Conservation (phyloP, 2,113 vertebrate species). For the Thinocorus orbignyianus region DNA sequence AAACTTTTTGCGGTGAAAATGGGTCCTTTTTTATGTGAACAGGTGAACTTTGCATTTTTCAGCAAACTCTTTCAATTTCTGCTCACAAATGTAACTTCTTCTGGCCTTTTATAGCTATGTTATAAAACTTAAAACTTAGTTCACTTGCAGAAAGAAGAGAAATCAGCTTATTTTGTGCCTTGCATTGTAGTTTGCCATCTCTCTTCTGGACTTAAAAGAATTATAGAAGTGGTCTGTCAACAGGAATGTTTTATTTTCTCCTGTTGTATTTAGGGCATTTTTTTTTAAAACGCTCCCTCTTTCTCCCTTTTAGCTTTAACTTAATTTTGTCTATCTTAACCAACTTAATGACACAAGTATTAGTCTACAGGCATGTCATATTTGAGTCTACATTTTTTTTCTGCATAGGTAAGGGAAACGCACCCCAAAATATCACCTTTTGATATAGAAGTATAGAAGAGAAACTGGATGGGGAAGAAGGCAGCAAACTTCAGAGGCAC, state of each 20-base stretch:
- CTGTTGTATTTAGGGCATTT: not conserved
- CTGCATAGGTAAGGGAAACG: not conserved
- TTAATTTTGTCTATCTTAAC: not conserved
- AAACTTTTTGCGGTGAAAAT: not conserved
- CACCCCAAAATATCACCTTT: not conserved
- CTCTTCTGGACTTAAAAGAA: not conserved
- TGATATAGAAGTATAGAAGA: not conserved
- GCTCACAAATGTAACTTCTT: not conserved
- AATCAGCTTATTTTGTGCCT: not conserved
- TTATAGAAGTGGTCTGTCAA: not conserved
- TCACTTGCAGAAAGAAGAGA: not conserved
- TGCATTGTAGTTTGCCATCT: not conserved
- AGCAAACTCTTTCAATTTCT: not conserved
- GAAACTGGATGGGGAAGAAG: not conserved
- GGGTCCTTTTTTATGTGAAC: not conserved
- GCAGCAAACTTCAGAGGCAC: not conserved
- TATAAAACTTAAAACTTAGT: not conserved
- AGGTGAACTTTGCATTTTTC: not conserved
- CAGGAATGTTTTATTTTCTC: not conserved
- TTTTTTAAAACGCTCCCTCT: not conserved
- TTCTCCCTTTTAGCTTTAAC: not conserved
- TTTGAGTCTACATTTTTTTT: not conserved
- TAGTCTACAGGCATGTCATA: not conserved
- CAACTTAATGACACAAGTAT: not conserved
- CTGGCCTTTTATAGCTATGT: not conserved